A percentile compares a stretch with the other conserved stretches of the same genome.
Conservation (phyloP, 2,113 vertebrate genomes). For the Calyptommatus sinebrachiatus region DNA sequence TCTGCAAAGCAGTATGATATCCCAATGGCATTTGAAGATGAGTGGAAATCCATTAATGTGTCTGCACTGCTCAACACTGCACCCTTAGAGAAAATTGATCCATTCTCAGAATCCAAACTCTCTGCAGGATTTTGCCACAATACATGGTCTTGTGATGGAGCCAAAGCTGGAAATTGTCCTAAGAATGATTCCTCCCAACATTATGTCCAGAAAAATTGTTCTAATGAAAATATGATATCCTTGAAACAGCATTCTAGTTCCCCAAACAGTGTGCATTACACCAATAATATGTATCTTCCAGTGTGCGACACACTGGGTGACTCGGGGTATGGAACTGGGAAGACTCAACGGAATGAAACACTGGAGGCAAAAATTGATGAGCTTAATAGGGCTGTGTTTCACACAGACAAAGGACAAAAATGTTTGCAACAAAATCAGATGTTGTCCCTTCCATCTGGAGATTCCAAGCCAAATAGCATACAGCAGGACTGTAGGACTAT, state of each 20-base stretch:
- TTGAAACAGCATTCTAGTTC: conserved; percentile 46
- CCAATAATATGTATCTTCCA: conserved; percentile 29
- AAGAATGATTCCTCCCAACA: conserved; percentile 64
- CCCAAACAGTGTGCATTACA: conserved; percentile 37
- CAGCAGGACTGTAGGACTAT: conserved; percentile 34
- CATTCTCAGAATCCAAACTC: conserved; percentile 65
- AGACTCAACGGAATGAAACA: conserved; percentile 77
- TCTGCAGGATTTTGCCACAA: conserved; percentile 74
- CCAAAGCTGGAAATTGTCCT: conserved; percentile 65
- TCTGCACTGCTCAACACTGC: conserved; percentile 52
- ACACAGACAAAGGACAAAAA: conserved; percentile 77
- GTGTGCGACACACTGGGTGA: conserved; percentile 35
- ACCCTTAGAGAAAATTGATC: conserved; percentile 50
- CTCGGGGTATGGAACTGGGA: conserved; percentile 46
- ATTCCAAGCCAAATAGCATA: conserved; percentile 51
- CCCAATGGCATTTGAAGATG: conserved; percentile 68
- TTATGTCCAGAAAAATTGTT: conserved; percentile 80
- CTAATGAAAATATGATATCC: conserved; percentile 72
- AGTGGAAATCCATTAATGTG: conserved; percentile 71
- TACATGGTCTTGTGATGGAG: conserved; percentile 75
- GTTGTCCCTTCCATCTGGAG: conserved; percentile 40
- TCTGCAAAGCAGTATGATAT: conserved; percentile 70
- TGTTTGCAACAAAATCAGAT: conserved; percentile 49
- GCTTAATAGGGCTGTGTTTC: conserved; percentile 92
- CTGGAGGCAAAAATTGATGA: conserved; percentile 90